Evolutionary conservation across 2,888 invertebrate species (phyloP).

Genomic region (Drosophila recens): DNA sequence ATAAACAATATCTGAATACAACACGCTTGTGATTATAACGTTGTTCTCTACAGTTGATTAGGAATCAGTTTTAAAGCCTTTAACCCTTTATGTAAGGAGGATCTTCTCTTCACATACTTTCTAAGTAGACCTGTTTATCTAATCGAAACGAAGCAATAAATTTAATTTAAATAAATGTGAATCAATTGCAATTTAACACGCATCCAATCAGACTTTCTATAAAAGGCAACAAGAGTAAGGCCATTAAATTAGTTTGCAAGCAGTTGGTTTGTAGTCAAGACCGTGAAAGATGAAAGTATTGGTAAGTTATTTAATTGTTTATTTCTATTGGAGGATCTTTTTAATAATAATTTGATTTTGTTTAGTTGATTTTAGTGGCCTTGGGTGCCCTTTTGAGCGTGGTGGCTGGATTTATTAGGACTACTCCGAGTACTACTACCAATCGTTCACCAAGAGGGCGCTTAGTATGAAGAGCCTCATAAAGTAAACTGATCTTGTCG

Average conservation of each 20-base stretch:
- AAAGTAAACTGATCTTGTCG: no score
- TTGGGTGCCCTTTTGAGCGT: not conserved
- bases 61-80: no score
- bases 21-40: no score
- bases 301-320: not conserved
- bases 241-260: not conserved
- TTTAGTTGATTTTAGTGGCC: not conserved
- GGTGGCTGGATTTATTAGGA: no score
- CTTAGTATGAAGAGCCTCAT: no score
- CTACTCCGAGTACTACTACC: no score
- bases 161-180: not conserved
- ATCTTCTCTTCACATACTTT: no score
- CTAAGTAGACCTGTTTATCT: no score
- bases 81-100: no score
- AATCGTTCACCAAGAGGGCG: no score
- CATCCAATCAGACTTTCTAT: not conserved
- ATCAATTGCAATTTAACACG: not conserved
- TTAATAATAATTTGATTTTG: not conserved
- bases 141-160: not conserved
- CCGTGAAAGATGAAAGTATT: not conserved
- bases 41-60: no score
- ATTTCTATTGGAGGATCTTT: not conserved
- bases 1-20: no score
- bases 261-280: not conserved
- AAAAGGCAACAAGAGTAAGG: not conserved